These are phyloP conservation scores for Pantherophis vulpinus DNA, from an alignment of 2,797 vertebrate genomes.

Conservation along the genomic window DNA sequence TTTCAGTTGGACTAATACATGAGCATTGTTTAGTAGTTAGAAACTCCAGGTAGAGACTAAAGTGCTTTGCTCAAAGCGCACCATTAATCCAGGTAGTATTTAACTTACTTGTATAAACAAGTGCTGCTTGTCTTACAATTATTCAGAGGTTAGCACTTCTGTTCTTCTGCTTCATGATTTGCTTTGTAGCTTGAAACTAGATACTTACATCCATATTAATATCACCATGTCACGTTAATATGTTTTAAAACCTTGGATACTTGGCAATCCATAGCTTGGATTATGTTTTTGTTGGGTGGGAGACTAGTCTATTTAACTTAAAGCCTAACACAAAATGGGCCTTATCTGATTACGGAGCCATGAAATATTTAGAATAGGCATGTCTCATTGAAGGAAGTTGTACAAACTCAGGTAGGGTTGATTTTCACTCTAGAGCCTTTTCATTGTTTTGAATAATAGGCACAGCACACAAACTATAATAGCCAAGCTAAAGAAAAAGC, in stretches of 20 bases:
- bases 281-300: conserved; percentile 73
- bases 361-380: conserved; percentile 58
- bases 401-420: conserved; percentile 37
- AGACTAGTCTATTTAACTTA: conserved; percentile 66
- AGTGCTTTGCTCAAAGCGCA: conserved; percentile 1
- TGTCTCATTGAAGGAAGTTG: conserved; percentile 55
- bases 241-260: conserved; percentile 66
- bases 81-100: conserved; percentile 32
- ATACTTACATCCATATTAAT: conserved; percentile 68
- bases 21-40: not conserved
- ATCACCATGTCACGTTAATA: conserved; percentile 68
- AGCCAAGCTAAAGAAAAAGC: conserved; percentile 4
- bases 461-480: conserved; percentile 35
- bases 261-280: conserved; percentile 58
- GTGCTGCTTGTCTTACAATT: conserved; percentile 54
- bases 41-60: not conserved
- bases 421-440: conserved; percentile 59
- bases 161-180: conserved; percentile 55
- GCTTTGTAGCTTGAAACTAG: conserved; percentile 67
- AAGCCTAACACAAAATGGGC: conserved; percentile 62
- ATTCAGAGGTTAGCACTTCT: conserved; percentile 60
- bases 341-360: conserved; percentile 70
- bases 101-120: conserved; percentile 38
- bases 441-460: conserved; percentile 59
- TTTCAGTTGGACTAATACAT: not conserved